Evolutionary conservation across 2,888 invertebrate genomes (phyloP), one percentile per base, ranked within the genome.

Genomic region (Tiliacea citrago): DNA sequence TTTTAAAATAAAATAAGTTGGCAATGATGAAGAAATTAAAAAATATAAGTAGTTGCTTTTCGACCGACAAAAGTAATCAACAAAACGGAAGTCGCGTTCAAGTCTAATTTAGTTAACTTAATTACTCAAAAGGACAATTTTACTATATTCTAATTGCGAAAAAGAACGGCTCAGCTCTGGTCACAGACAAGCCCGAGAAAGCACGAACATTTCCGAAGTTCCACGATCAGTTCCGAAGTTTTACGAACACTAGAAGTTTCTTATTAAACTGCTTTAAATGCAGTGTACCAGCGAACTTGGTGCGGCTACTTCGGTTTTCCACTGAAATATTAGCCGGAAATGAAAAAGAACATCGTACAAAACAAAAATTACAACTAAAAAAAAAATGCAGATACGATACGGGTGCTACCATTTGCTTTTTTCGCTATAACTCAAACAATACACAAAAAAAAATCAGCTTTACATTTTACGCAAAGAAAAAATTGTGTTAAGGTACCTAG

Each of bases 191-290:
- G n/a, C n/a, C 16, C 63, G 75, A 75, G 47, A 18, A 42, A 55
- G 35, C 72, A 73, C 75, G 80, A 77, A 74, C 4, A 16, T 35
- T 55, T 58, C 58, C 79, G 81, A 72, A 81, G 67, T 84, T 65
- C 21, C 68, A 58, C 75, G 81, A 81, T 70, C 24, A 49, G 12
- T 55, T 55, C 79, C 79, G 79, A 62, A 62, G 60, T 81, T 67
- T 65, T 55, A 68, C 68, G 35, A 70, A 61, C 29, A 29, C 67
- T 58, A 45, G 45, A 85, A 84, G 74, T 86, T 86, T 85, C 68
- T 80, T 86, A 77, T 74, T 75, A 51, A 62, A 57, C 79, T 86
- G 82, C 74, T 85, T 85, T 68, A 68, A 77, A 86, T 85, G 69
- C 55, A 79, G 45, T 75, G 73, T 79, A 75, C 68, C 51, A 76